Conservation (phyloP, 2,888 invertebrate genomes). For the Stenodera caucasica region DNA sequence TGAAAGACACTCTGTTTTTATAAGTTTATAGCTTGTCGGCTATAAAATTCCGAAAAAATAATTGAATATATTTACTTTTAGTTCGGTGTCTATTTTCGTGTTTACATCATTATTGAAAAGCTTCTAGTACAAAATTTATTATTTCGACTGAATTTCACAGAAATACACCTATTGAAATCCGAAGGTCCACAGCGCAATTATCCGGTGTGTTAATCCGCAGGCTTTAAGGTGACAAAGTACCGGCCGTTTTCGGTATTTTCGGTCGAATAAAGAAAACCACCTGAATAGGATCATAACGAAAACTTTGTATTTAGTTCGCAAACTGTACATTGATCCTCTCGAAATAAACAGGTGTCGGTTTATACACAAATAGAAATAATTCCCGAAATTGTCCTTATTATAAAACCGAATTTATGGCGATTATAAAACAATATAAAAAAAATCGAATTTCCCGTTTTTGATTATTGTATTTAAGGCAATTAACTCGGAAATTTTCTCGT, state of each 20-base stretch:
- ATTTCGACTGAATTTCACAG: too few species aligned
- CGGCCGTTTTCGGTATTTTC: constrained; percentile 1
- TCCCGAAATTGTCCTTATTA: background rate
- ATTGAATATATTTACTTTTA: background rate
- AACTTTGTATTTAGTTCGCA: background rate
- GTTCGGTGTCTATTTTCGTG: constrained; percentile 1
- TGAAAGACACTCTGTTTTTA: constrained; percentile 3
- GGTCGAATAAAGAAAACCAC: background rate
- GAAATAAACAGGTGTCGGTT: background rate
- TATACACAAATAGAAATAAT: background rate
- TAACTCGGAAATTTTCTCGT: constrained; percentile 33
- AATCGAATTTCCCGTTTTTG: background rate
- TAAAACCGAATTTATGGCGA: background rate
- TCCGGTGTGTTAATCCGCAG: background rate
- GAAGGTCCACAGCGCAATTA: background rate
- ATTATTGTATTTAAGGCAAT: constrained; percentile 19
- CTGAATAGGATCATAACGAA: constrained; percentile 1
- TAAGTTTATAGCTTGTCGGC: constrained; percentile 5
- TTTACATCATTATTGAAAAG: background rate
- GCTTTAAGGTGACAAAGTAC: constrained; percentile 3
- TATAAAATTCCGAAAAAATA: constrained; percentile 2
- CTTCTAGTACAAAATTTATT: too few species aligned
- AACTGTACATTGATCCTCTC: background rate
- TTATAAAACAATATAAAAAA: background rate
- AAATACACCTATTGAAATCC: background rate